Evolutionary conservation across 2,888 invertebrate genomes (phyloP).

Genomic region (Laothoe populi): DNA sequence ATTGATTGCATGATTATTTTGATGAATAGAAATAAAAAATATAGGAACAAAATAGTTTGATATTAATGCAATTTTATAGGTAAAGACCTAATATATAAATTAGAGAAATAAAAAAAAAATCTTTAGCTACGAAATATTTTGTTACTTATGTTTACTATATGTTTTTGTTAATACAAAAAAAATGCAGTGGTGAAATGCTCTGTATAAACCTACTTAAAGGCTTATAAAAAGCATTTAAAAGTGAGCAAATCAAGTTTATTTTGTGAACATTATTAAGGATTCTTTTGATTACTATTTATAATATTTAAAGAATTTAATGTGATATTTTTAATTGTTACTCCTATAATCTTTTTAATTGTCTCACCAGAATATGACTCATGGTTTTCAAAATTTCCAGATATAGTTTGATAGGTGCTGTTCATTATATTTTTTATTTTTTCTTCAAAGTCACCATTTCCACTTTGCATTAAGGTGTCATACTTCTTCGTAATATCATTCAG

Average conservation of each 20-base stretch:
- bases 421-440: slow-evolving; percentile 66
- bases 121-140: no score
- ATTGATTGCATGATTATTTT: no score
- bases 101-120: no score
- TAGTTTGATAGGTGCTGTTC: slow-evolving; percentile 71
- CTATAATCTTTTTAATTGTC: slow-evolving; percentile 62
- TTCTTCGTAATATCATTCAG: slow-evolving; percentile 36
- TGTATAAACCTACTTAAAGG: no score
- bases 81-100: no score
- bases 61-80: no score
- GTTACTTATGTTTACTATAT: no score
- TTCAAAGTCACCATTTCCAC: slow-evolving; percentile 42
- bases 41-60: no score
- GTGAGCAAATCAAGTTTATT: no score
- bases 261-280: neutral
- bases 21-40: no score
- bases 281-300: neutral
- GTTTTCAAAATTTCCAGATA: slow-evolving; percentile 63
- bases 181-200: no score
- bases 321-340: slow-evolving; percentile 66
- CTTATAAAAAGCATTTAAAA: no score
- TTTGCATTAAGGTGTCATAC: slow-evolving; percentile 34
- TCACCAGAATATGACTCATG: slow-evolving; percentile 59
- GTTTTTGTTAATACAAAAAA: neutral
- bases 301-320: slow-evolving; percentile 59